Base-by-base conservation (phyloP, 2,888 invertebrate genomes). In the Leptopilina drosophilae region DNA sequence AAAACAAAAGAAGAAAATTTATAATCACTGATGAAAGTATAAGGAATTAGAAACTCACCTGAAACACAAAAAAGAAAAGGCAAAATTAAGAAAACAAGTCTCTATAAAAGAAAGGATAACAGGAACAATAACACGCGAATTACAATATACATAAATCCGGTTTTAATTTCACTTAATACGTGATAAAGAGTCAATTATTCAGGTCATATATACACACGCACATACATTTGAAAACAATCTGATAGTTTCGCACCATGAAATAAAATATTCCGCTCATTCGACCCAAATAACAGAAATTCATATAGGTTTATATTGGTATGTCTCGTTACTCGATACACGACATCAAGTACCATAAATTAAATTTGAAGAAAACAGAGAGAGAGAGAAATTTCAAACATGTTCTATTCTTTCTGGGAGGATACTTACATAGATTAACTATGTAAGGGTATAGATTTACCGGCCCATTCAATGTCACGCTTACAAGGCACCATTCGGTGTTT, bases 381-480 rank as follows among this genome's bases (percentile, higher is more conserved):
- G 69, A 73, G 69, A 73, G 69, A 73, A 73, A 73, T 73, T 42
- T 73, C 69, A 53, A 73, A 53, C 69, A 73, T 73, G 69, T 73
- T 73, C 56, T 73, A 73, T 73, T 56, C 69, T 73, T 73, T 73
- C 69, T 73, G 56, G 69, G 56, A 73, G 56, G 53, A 73, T 56
- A 73, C 69, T 73, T 73, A 73, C 69, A 73, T 73, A 73, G 69
- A 73, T 73, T 73, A 73, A 73, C 69, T 73, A 56, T 73, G 69
- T 73, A 73, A 53, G 69, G 33, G 53, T 69, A 73, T 73, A 73
- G 69, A 73, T 73, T 73, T 73, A 73, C 69, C 69, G 69, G 69
- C 69, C 69, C 69, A 73, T 73, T 73, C 69, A 73, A 73, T 73
- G 69, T 33, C 56, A 73, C 69, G 69, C 69, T 73, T 73, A 73